Evolutionary conservation across 1,140 invertebrate species (phyloP), one percentile per base, ranked within the genome.

Genomic region (Pseudomyrmex cubaensis): DNA sequence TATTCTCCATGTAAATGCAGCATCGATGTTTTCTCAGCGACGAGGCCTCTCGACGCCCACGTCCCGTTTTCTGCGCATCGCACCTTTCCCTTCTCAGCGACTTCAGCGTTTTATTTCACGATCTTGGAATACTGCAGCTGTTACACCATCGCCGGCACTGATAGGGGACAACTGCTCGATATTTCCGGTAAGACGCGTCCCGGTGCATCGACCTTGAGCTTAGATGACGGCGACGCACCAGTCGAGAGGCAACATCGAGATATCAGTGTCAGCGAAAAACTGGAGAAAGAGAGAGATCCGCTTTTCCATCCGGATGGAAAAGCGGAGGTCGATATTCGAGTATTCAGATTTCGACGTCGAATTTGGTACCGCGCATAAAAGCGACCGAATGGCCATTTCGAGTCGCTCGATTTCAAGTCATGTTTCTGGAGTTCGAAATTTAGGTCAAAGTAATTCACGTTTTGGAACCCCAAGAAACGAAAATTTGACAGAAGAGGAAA

Each of bases 21-120:
- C 84, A 87, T 90, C 86, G 86, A 86, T 90, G 88, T 85, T 90
- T 87, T 86, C 78, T 78, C 88, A 78, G 48, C 83, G 70, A 72
- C 72, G 77, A 85, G 77, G 83, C 77, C 83, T 85, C 83, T 88
- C 83, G 72, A 75, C 57, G 57, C 57, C 56, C 25, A 59, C n/a
- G 48, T 46, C 22, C 54, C 35, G 44, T 48, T 54, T 17, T 12
- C 76, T 20, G 35, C 57, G 52, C 63, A 52, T 63, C 64, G 15
- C 35, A 22, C 61, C 59, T 35, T 5, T 54, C 59, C 66, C n/a
- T 62, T 64, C 61, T 63, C 72, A 35, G 52, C 54, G 62, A 54
- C 50, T 56, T 20, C 77, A 67, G 44, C 87, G 69, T 89, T 85
- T 85, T 89, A 86, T 86, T 89, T 84, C 84, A 15, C 67, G 80